A percentile compares a stretch with the other conserved stretches of the same genome.
phyloP scores from a whole-genome alignment of 1,140 invertebrate genomes.

The Aphelinus atriplicis region DNA sequence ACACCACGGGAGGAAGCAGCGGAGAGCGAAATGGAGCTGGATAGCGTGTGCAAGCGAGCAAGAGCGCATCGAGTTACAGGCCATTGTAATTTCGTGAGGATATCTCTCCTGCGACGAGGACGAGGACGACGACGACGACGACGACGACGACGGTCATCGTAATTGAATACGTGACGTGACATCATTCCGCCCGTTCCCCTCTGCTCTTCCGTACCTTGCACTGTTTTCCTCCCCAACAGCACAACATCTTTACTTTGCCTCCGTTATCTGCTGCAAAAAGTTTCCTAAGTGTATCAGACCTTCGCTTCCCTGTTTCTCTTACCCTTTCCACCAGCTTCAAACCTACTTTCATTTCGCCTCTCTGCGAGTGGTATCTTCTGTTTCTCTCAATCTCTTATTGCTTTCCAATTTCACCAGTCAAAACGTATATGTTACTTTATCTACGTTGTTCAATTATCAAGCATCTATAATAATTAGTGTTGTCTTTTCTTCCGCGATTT shows the following conservation, averaged over 20 bases:
- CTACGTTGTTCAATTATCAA: no score
- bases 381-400: not conserved
- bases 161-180: conserved; percentile 58
- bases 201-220: no score
- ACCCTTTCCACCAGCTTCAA: not conserved
- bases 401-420: not conserved
- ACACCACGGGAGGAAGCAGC: not conserved
- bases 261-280: conserved; percentile 20
- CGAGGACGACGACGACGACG: no score
- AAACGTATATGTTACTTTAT: no score
- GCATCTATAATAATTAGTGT: no score
- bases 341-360: no score
- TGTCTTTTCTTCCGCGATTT: no score
- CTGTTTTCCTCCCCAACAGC: not conserved
- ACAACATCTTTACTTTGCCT: conserved; percentile 26
- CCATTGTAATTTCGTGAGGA: conserved; percentile 46
- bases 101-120: not conserved
- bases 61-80: conserved; percentile 28
- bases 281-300: conserved; percentile 25
- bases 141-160: conserved; percentile 43
- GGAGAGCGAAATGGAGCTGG: not conserved
- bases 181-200: conserved; percentile 45
- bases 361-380: no score
- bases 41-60: not conserved
- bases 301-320: conserved; percentile 16